phyloP scores from a whole-genome alignment of 2,113 vertebrate species.

The Setophaga petechia region DNA sequence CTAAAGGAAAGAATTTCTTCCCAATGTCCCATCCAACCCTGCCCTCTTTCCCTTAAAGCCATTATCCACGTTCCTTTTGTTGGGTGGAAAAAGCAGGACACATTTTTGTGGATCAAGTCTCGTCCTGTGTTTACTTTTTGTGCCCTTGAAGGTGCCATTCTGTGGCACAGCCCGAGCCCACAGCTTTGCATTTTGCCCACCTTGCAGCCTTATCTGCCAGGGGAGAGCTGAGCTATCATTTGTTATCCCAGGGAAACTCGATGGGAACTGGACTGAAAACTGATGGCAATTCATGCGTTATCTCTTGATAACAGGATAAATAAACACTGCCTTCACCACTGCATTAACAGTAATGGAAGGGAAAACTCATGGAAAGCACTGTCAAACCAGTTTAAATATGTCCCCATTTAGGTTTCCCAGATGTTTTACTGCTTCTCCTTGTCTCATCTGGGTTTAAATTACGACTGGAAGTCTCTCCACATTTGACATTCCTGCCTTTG shows the following conservation, averaged over 20 bases:
- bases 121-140: not conserved
- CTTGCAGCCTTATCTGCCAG: not conserved
- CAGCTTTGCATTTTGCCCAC: not conserved
- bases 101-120: not conserved
- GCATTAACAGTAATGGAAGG: slow-evolving; percentile 43
- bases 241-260: slow-evolving; percentile 21
- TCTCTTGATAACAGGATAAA: slow-evolving; percentile 15
- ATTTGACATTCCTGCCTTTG: not conserved
- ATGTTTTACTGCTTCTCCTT: not conserved
- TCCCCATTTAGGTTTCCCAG: not conserved
- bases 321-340: not conserved
- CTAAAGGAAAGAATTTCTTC: not conserved
- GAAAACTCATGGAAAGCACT: slow-evolving; percentile 12
- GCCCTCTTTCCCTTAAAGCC: not conserved
- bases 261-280: slow-evolving; percentile 38
- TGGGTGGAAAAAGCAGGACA: not conserved
- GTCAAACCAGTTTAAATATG: not conserved
- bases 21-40: not conserved
- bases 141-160: not conserved
- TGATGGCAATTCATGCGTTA: slow-evolving; percentile 23
- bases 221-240: not conserved
- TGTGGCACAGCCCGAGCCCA: not conserved
- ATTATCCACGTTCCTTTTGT: not conserved
- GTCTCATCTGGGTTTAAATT: not conserved
- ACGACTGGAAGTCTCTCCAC: not conserved